Base-by-base conservation (phyloP, 2,797 vertebrate species). In the Mormyrops attenuatus region DNA sequence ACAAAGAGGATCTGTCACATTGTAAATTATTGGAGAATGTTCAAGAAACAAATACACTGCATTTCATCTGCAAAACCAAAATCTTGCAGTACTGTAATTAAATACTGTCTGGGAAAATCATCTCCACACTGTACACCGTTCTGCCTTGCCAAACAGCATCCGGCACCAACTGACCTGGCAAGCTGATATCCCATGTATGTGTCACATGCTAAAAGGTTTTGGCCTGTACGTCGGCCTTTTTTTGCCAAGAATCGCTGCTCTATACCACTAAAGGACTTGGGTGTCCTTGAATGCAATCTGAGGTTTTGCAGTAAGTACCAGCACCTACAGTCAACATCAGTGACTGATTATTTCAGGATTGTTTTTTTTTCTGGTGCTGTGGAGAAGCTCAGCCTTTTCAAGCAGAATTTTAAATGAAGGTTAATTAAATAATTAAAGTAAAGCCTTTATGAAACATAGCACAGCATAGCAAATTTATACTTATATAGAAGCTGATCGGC, bases 351-450 rank as follows among this genome's bases (percentile, higher is more conserved):
- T 53, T 53, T 55, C 52, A 6, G 85, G 11, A 87, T 34, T 55
- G 26, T 53, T 87, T 77, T 69, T 63, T 60, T 34, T 60, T 17
- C 69, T 77, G 69, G 69, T 41, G 66, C 66, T 73, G 11, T 38
- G 34, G 69, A 77, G 69, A 77, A 77, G 69, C 69, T 38, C 30
- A 77, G 69, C 69, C 15, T 77, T 77, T 77, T 77, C 69, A 77
- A 41, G 69, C 34, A 41, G 69, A 77, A 77, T 77, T 77, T 77
- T 17, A 77, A 77, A 77, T 77, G 69, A 77, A 77, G 69, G 69
- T 77, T 77, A 77, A 77, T 77, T 77, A 77, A 77, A 77, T 77
- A 77, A 77, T 77, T 77, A 77, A 77, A 77, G 69, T 41, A 77
- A 6, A 77, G 15, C 69, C 34, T 77, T 77, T 77, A 77, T 17